Evolutionary conservation across 2,888 invertebrate genomes (phyloP), one percentile per base, ranked within the genome.

Genomic region (Rotaria socialis): DNA sequence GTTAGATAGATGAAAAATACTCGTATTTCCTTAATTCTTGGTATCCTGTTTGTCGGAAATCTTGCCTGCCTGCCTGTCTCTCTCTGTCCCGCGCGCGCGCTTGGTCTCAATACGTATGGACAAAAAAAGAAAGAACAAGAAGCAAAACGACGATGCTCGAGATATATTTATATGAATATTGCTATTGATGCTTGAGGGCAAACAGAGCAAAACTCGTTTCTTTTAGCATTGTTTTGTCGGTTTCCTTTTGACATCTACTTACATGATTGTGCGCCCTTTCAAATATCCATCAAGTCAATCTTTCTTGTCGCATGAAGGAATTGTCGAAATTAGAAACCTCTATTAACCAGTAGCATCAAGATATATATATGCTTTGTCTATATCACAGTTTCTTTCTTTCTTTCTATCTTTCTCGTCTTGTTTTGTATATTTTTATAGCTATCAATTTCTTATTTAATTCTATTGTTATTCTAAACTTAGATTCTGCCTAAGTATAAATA

Each of bases 271-370:
- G 19, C 67, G 67, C 27, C 67, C 67, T 67, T 67, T 67, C 35
- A 67, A 35, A 67, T 35, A 67, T 67, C 35, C 67, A 67, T 67
- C 67, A 67, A 67, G 27, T 67, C 35, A 67, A 35, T 67, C 67
- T 67, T 67, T 60, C 19, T 41, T 67, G 67, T 67, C 67, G 35
- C 19, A 16, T 67, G 35, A 67, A 35, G 14, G 19, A 67, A 67
- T 67, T 67, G 67, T 67, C 35, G 27, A 67, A 67, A 67, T 67
- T 67, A 5, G 67, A 67, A 67, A 67, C 67, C 67, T 67, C 11
- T 67, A 67, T 67, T 19, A 41, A 14, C 14, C 35, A 67, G 67
- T 27, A 67, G 35, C 67, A 67, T 27, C 35, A 16, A 4, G 27
- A 67, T 35, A 35, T 14, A 67, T 35, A 16, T 14, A 67, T 67